phyloP scores from a whole-genome alignment of 2,797 vertebrate genomes.

The Saxicola maurus region DNA sequence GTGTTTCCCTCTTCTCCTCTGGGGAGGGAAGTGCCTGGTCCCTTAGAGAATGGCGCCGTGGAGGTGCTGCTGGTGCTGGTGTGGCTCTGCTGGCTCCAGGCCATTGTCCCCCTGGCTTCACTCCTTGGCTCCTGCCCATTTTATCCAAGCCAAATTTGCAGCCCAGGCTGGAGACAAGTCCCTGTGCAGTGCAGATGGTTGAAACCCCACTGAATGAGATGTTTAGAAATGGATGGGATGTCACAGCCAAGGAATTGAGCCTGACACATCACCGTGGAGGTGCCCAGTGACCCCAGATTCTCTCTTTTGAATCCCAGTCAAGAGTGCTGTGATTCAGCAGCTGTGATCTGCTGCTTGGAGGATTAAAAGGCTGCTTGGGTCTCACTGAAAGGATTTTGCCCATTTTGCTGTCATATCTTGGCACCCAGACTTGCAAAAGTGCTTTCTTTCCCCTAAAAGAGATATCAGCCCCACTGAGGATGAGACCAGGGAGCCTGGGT shows the following conservation, averaged over 20 bases:
- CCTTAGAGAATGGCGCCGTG: rapidly evolving
- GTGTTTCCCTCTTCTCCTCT: neutral
- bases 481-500: neutral
- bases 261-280: neutral
- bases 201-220: slow-evolving; percentile 19
- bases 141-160: neutral
- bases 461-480: rapidly evolving
- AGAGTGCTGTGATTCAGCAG: neutral
- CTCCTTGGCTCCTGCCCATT: neutral
- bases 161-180: neutral
- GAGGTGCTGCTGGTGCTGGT: neutral
- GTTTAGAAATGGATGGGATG: neutral
- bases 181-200: slow-evolving; percentile 41
- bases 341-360: slow-evolving; percentile 15
- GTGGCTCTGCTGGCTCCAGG: neutral
- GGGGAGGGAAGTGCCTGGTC: neutral
- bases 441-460: neutral
- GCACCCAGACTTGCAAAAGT: neutral
- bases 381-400: neutral
- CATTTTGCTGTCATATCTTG: neutral
- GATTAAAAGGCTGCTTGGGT: slow-evolving; percentile 22
- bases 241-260: neutral
- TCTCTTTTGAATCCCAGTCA: slow-evolving; percentile 1
- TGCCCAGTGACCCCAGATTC: neutral
- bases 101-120: neutral